A percentile compares a stretch with the other conserved stretches of the same genome.
Evolutionary conservation across 2,888 invertebrate genomes (phyloP).

Genomic region (Stomorhina lunata): DNA sequence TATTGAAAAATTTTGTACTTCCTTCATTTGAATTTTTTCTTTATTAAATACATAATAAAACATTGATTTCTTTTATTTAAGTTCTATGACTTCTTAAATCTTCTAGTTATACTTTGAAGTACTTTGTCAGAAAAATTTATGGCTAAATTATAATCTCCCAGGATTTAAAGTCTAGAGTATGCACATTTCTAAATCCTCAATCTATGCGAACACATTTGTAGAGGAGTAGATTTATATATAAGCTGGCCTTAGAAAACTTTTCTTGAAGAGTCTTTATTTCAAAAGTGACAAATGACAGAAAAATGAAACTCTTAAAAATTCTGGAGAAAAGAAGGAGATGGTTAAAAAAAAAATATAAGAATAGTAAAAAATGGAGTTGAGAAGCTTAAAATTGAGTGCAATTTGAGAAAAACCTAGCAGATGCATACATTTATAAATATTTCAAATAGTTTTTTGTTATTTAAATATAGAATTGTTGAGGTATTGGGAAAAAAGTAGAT

Average conservation of each 20-base stretch:
- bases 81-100: slow-evolving; percentile 29
- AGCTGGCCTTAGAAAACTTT: not conserved
- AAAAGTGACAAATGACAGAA: slow-evolving; percentile 22
- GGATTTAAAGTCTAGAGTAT: slow-evolving; percentile 20
- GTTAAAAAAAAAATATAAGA: not conserved
- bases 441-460: slow-evolving; percentile 42
- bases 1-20: too few species aligned
- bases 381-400: slow-evolving; percentile 29
- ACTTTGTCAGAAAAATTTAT: slow-evolving; percentile 42
- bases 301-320: too few species aligned
- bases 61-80: slow-evolving; percentile 23
- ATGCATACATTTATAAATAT: slow-evolving; percentile 19
- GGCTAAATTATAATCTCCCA: slow-evolving; percentile 29
- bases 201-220: not conserved
- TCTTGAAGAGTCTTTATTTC: slow-evolving; percentile 1
- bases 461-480: slow-evolving; percentile 40
- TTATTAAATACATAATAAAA: not conserved
- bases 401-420: slow-evolving; percentile 2
- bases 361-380: too few species aligned
- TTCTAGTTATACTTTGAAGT: slow-evolving; percentile 7
- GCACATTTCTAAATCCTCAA: too few species aligned
- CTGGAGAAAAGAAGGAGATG: not conserved
- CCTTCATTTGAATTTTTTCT: not conserved
- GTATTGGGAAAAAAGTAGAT: not conserved
- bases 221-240: not conserved